Evolutionary conservation across 2,888 invertebrate species (phyloP).

Genomic region (Scrobipalpa atriplicella): DNA sequence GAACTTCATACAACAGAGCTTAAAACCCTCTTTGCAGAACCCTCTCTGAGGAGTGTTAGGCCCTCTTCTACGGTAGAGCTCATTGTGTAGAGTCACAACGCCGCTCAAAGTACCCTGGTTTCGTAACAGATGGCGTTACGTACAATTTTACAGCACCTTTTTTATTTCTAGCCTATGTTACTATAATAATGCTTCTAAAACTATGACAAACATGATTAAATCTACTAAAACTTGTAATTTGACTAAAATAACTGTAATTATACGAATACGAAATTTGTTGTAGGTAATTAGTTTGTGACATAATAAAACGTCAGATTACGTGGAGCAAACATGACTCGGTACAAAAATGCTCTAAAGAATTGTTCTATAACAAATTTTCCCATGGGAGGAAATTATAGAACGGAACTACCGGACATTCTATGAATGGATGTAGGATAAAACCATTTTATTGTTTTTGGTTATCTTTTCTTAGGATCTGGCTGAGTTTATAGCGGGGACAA

Average conservation of each 20-base stretch:
- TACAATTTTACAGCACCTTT: not conserved
- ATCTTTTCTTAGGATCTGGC: conserved; percentile 20
- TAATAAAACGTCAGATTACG: not conserved
- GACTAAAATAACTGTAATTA: not conserved
- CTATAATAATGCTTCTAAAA: not conserved
- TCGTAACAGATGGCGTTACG: not conserved
- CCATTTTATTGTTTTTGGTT: conserved; percentile 24
- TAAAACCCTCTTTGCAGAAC: not conserved
- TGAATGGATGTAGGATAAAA: conserved; percentile 11
- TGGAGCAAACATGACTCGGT: not conserved
- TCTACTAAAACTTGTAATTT: not conserved
- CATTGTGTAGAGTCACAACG: not conserved
- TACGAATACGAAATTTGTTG: not conserved
- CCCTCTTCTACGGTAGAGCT: not conserved
- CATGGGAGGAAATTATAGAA: conserved; percentile 19
- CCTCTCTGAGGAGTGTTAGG: not conserved
- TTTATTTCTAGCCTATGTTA: not conserved
- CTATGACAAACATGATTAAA: not conserved
- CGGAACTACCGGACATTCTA: conserved; percentile 19
- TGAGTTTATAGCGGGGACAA: too few species aligned
- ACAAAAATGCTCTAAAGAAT: conserved; percentile 5
- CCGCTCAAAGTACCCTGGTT: not conserved
- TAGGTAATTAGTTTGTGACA: conserved; percentile 4
- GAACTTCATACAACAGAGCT: not conserved
- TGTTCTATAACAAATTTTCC: conserved; percentile 17